phyloP scores from a whole-genome alignment of 2,797 vertebrate species.

The Mallotus villosus region DNA sequence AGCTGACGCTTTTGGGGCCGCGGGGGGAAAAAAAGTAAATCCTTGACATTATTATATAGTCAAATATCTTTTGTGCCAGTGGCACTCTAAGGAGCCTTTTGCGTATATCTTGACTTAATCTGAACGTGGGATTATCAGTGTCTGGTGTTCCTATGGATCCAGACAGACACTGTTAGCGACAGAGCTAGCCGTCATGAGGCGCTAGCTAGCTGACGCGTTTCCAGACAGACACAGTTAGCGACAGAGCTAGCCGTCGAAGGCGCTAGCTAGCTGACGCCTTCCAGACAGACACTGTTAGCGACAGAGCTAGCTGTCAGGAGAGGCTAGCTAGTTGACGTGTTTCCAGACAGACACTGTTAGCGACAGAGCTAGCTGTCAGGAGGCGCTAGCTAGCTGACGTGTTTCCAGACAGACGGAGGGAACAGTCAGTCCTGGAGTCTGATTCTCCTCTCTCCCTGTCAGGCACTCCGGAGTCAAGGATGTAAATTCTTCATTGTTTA shows the following conservation, averaged over 20 bases:
- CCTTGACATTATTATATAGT: not conserved
- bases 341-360: no score
- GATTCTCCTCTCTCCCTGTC: not conserved
- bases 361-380: not conserved
- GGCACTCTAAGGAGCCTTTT: not conserved
- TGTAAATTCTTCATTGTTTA: slow-evolving; percentile 69
- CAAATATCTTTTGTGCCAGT: not conserved
- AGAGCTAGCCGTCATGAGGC: no score
- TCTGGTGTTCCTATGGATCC: no score
- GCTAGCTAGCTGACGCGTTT: no score
- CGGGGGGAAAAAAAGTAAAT: not conserved
- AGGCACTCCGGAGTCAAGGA: not conserved
- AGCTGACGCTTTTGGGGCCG: not conserved
- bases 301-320: not conserved
- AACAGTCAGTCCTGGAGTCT: slow-evolving; percentile 8
- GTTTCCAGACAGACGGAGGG: not conserved
- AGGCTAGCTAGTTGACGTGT: no score
- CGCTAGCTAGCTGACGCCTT: not conserved
- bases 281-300: not conserved
- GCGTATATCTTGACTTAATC: not conserved
- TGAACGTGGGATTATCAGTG: not conserved
- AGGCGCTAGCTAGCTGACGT: not conserved
- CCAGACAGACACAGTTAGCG: no score
- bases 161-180: not conserved
- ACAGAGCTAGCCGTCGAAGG: not conserved